Evolutionary conservation across 2,113 vertebrate species (phyloP), one percentile per base, ranked within the genome.

Genomic region (Pygoscelis adeliae): DNA sequence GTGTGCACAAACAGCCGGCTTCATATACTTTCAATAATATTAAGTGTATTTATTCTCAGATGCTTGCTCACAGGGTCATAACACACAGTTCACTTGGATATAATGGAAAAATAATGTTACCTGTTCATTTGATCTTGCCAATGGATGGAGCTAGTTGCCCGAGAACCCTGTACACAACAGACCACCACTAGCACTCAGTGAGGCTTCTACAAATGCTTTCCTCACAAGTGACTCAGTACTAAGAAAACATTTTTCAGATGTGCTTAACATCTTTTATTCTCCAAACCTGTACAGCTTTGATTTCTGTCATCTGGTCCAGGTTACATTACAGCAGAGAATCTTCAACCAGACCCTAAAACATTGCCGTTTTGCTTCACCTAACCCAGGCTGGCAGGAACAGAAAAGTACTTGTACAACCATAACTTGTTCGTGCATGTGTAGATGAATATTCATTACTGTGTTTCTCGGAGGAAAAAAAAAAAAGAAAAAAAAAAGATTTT

Each of bases 81-180:
- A 82, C 1, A 16, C 36, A 66, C 42, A 65, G 22, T 30, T 71
- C 58, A n/a, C 6, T 21, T 67, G 19, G 38, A 78, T 29, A 46
- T 5, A 44, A n/a, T 5, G 3, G 3, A 62, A 71, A 74, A 53
- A 12, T 12, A 19, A 30, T 49, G 76, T 40, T 32, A 90, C 18
- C 27, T n/a, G 27, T 25, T 58, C 9, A 26, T 36, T 53, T 74
- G 42, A 36, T 23, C 34, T 50, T 62, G 25, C 27, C 61, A 61
- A 5, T 6, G 53, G 50, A 49, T 8, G 19, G 11, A 85, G n/a
- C 25, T 49, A 20, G 42, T 2, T 62, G n/a, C 38, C 46, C 53
- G 50, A 71, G 21, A 66, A 73, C 8, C 36, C 18, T 1, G 1
- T 2, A 25, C 3, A 1, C 4, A 52, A n/a, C 34, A 30, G 46